Base-by-base conservation (phyloP, 30 jellyfish, hydroid and myxozoan genomes). In the Rhopilema esculentum region DNA sequence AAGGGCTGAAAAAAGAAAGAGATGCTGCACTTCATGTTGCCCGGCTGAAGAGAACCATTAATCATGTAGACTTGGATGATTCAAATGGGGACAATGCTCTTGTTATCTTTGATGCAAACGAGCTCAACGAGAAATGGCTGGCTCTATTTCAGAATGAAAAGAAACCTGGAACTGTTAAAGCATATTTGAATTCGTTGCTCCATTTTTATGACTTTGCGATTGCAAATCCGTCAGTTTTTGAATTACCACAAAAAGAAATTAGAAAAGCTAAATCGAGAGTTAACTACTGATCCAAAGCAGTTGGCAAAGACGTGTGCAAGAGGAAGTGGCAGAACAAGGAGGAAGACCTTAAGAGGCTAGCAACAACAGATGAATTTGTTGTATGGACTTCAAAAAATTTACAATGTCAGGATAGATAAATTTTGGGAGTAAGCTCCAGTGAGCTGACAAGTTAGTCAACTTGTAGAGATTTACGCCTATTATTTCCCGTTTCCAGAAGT, bases 151-250 rank as follows among this genome's bases (percentile, higher is more conserved):
- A 64, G 22, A 1, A n/a, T 0, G 27, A 29, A 27, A 33, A 74
- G 27, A 25, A 21, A 16, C 86, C 89, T 18, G 85, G 85, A 26
- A 52, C 89, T 19, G 83, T 78, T 16, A 78, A 61, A 78, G 27
- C 85, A n/a, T 78, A 78, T 78, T 49, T 78, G 33, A n/a, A 78
- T 30, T 78, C 86, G 27, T 57, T 78, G 27, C 40, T 30, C 22
- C 50, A n/a, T 24, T 78, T 78, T 26, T 78, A 53, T 24, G 57
- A 78, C 21, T 78, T 48, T 24, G 83, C 57, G 17, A 51, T 9
- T 15, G 19, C 66, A 15, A 9, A 19, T 51, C 66, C 66, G 17
- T 51, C 66, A 19, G 19, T 51, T 19, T 15, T 51, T 51, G 66
- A 51, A 51, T 15, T 51, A 19, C 17, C 15, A 51, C 66, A 51